phyloP scores from a whole-genome alignment of 1,140 invertebrate species.

The Drosophila bocki region DNA sequence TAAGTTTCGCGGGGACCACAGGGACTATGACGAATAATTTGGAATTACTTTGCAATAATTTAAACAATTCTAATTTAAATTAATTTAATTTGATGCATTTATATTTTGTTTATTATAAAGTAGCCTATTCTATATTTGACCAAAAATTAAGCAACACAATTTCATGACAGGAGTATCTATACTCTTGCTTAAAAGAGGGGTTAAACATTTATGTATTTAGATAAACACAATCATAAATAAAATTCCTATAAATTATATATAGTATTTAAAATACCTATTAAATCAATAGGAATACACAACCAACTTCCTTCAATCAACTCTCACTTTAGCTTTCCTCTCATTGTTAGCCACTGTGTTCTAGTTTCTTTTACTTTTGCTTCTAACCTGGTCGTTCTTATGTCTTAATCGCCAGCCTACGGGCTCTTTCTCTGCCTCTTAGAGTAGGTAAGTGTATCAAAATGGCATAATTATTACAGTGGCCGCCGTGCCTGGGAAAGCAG shows the following conservation, averaged over 20 bases:
- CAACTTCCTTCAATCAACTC: neutral
- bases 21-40: neutral
- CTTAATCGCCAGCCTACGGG: conserved; percentile 1
- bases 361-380: neutral
- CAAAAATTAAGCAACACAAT: neutral
- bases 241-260: neutral
- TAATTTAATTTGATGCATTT: neutral
- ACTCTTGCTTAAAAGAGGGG: neutral
- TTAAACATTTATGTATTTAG: neutral
- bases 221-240: neutral
- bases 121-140: neutral
- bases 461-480: conserved; percentile 53
- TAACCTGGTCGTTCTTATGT: neutral
- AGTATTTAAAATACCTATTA: neutral
- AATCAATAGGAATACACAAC: neutral
- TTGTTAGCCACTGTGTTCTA: neutral
- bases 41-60: neutral
- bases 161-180: too few species aligned
- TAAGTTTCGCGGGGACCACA: neutral
- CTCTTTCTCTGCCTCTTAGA: neutral
- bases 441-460: conserved; percentile 33
- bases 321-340: neutral
- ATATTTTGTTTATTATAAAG: neutral
- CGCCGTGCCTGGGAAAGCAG: conserved; percentile 20
- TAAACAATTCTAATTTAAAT: neutral